Base-by-base conservation (phyloP, 2,797 vertebrate species). In the Sebastes vulpes region DNA sequence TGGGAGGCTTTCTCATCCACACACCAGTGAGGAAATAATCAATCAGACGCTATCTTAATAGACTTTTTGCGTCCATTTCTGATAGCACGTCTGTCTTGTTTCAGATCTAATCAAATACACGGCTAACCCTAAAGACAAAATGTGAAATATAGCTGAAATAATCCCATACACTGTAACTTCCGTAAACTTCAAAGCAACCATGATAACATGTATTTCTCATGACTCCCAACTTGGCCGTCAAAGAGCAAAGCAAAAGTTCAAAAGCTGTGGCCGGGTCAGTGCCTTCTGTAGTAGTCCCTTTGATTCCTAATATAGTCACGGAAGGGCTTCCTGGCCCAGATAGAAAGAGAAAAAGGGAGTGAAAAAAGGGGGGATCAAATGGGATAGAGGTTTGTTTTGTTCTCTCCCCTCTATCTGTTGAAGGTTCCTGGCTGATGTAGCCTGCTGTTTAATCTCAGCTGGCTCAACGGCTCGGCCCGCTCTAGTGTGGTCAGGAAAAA, bases 261-360 rank as follows among this genome's bases (percentile, higher is more conserved):
- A 85, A 91, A 72, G 60, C 74, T 81, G 72, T 68, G 79, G 67
- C 70, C 10, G 85, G 82, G 90, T 89, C 84, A 85, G 61, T 52
- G 73, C 66, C 80, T 83, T 82, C 75, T 80, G 78, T 68, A 74
- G 61, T 72, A 76, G 79, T 63, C 76, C 63, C 82, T 94, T 93
- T 93, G 90, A 94, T 92, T 93, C 85, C 83, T 75, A 92, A 93
- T 89, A 88, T 85, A 92, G 90, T 63, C 79, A 90, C 35, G 31
- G 76, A 92, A 85, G 82, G 61, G 70, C 85, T 89, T 82, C 81
- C 88, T 81, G 89, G 85, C 69, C 75, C 10, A 46, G 82, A 79
- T 20, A 79, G 72, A 88, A 59, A 89, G 77, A 77, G 77, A 65
- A 70, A 86, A 70, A 63, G 59, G 70, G 85, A 89, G 80, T 80